These are phyloP conservation scores for Cataglyphis livida DNA, from an alignment of 2,888 invertebrate genomes.

Conservation along the genomic window DNA sequence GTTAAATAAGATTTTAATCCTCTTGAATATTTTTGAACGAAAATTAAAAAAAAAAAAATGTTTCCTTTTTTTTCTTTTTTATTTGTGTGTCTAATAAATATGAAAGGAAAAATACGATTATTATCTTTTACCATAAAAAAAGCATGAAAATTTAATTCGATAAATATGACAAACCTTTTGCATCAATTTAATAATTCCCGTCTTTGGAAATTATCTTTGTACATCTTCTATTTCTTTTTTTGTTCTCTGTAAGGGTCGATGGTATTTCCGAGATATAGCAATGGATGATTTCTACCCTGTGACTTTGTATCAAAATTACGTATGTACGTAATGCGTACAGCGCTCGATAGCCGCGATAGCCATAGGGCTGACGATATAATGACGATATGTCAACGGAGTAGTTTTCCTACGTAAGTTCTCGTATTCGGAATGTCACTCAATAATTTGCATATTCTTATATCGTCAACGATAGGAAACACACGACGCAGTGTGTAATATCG, in stretches of 20 bases:
- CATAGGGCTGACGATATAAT: constrained; percentile 41
- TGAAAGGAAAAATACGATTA: not conserved
- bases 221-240: constrained; percentile 12
- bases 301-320: constrained; percentile 43
- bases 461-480: constrained; percentile 41
- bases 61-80: not conserved
- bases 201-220: constrained; percentile 5
- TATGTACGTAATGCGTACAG: constrained; percentile 37
- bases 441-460: constrained; percentile 54
- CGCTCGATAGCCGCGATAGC: constrained; percentile 36
- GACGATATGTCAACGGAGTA: constrained; percentile 51
- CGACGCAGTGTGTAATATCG: constrained; percentile 13
- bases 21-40: not conserved
- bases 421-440: constrained; percentile 40
- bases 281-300: constrained; percentile 31
- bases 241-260: constrained; percentile 21
- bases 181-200: not conserved
- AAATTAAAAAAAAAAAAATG: not conserved
- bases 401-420: constrained; percentile 31
- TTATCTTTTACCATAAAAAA: not conserved
- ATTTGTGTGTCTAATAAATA: not conserved
- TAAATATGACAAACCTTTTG: not conserved
- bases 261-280: constrained; percentile 13
- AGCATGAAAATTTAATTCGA: constrained; percentile 20
- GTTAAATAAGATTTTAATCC: not conserved